Evolutionary conservation across 2,888 invertebrate genomes (phyloP), one percentile per base, ranked within the genome.

Genomic region (Morpho deidamia): DNA sequence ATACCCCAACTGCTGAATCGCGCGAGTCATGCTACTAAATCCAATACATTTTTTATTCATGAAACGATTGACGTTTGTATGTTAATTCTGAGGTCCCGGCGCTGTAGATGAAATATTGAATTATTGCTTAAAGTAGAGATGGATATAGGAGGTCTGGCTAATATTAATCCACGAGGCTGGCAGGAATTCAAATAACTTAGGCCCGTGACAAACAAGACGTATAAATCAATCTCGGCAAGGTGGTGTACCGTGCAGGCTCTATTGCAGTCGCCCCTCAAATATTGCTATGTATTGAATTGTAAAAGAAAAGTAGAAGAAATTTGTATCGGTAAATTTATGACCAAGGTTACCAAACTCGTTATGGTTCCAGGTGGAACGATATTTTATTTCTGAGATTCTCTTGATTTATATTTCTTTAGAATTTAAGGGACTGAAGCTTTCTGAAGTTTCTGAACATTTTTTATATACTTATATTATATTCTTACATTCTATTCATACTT

Each of bases 41-140:
- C 87, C 88, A 87, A 89, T 89, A 88, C 87, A 89, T 87, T 89
- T 86, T 88, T 88, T 88, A 89, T 89, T 88, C 88, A 89, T 88
- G 87, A 83, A 88, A 86, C 87, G 85, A 89, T 88, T 87, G 88
- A 87, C 89, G 85, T 89, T 89, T 88, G 86, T 89, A 89, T 89
- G 89, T 87, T 89, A 89, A 89, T 89, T 84, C 80, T 71, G 79
- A 76, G 84, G 83, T 84, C 84, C 78, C 83, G 78, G 76, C 74
- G 75, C 78, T 78, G 76, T 77, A 83, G 84, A 85, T 83, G 87
- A 87, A 87, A 89, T 88, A 89, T 89, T 88, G 89, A 87, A 86
- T 88, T 86, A 89, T 87, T 83, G 79, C 86, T 78, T 78, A 80
- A 83, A 85, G 79, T 81, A 83, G 77, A 83, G 59, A 57, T 48